Evolutionary conservation across 2,888 invertebrate species (phyloP).

Genomic region (Drosophila greeni): DNA sequence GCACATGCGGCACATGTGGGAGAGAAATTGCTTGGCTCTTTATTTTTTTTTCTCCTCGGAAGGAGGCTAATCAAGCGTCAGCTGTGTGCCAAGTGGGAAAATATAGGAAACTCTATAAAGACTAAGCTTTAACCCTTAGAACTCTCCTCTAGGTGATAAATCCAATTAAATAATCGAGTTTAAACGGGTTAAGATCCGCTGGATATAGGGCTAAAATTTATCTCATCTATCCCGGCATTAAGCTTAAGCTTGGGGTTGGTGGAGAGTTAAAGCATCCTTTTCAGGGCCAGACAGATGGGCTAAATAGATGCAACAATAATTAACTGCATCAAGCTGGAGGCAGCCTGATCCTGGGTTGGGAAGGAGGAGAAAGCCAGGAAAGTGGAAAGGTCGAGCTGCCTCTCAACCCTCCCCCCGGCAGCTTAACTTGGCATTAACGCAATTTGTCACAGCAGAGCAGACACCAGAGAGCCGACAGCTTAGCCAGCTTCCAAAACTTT

Average conservation of each 20-base stretch:
- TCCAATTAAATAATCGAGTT: not conserved
- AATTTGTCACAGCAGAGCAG: constrained; percentile 62
- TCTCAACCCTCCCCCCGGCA: constrained; percentile 43
- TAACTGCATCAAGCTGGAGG: constrained; percentile 61
- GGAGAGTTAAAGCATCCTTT: constrained; percentile 36
- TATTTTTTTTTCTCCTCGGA: not conserved
- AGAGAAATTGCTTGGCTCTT: constrained; percentile 43
- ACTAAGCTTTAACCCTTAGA: not conserved
- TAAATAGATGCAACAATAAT: constrained; percentile 66
- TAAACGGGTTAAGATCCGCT: not conserved
- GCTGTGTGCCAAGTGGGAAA: constrained; percentile 44
- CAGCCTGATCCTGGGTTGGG: constrained; percentile 9
- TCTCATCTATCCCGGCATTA: constrained; percentile 8
- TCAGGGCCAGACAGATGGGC: constrained; percentile 48
- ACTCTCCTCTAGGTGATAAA: not conserved
- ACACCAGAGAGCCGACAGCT: constrained; percentile 47
- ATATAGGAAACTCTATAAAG: not conserved
- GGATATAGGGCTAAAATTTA: not conserved
- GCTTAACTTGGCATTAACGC: constrained; percentile 69
- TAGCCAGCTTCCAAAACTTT: constrained; percentile 33
- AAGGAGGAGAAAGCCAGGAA: constrained; percentile 8
- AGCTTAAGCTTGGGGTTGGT: constrained; percentile 2
- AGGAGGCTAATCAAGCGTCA: constrained; percentile 61
- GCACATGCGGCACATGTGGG: constrained; percentile 50
- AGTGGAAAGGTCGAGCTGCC: constrained; percentile 14